Percentiles rank a stretch among this genome's conserved stretches.
Evolutionary conservation across 2,113 vertebrate genomes (phyloP).

Genomic region (Choloepus hoffmanni): DNA sequence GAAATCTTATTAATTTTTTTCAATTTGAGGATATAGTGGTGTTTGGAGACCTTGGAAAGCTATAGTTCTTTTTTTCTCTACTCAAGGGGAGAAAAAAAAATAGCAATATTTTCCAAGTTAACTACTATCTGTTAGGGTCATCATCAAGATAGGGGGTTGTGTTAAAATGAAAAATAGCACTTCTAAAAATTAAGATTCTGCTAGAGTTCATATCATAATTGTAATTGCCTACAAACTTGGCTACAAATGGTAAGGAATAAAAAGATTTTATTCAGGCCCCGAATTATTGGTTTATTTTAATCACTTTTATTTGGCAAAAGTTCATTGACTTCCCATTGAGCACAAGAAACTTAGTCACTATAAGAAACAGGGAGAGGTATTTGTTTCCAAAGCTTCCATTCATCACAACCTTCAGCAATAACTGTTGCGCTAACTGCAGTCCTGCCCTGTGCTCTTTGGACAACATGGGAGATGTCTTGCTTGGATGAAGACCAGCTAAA

Average conservation of each 20-base stretch:
- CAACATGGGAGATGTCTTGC: neutral
- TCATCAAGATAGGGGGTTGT: neutral
- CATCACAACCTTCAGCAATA: neutral
- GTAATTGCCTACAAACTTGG: neutral
- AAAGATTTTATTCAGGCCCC: neutral
- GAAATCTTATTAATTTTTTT: neutral
- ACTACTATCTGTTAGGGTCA: neutral
- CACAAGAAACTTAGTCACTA: neutral
- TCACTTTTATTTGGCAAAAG: neutral
- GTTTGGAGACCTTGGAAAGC: constrained; percentile 1
- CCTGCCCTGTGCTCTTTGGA: neutral
- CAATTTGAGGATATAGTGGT: neutral
- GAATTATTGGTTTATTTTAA: neutral
- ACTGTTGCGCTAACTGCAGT: neutral
- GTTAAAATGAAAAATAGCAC: neutral
- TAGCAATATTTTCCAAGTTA: constrained; percentile 19
- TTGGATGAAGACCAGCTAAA: neutral
- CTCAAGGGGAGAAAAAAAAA: neutral
- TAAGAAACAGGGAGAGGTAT: neutral
- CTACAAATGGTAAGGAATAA: neutral
- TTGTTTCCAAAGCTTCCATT: neutral
- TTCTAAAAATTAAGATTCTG: constrained; percentile 13
- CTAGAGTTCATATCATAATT: constrained; percentile 1
- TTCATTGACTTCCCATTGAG: neutral
- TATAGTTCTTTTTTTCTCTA: neutral